phyloP scores from a whole-genome alignment of 2,888 invertebrate species.

The Phragmatobia fuliginosa region DNA sequence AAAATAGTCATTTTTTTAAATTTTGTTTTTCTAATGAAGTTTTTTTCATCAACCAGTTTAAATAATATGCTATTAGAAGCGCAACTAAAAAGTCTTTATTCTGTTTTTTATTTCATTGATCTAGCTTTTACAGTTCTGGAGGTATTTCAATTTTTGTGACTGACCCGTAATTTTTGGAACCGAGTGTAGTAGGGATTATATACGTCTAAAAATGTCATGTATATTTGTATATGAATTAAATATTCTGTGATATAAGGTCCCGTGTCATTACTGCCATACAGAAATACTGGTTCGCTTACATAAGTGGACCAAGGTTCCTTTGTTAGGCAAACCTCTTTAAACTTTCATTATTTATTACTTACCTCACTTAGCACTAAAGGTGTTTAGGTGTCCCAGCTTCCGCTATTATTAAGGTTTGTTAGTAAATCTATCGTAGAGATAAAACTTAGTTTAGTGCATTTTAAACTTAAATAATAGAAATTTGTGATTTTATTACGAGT shows the following conservation, averaged over 20 bases:
- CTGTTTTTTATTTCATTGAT: too few species aligned
- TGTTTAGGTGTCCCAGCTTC: background rate
- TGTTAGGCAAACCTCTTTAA: background rate
- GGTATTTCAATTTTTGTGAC: too few species aligned
- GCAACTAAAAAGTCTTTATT: too few species aligned
- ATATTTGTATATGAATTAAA: background rate
- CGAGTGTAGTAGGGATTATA: too few species aligned
- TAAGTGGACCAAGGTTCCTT: background rate
- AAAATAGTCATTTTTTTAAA: too few species aligned
- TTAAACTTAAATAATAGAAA: background rate
- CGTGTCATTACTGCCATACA: background rate
- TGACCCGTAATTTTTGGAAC: too few species aligned
- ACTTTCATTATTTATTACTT: constrained; percentile 10
- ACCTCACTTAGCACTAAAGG: background rate
- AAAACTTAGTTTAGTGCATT: background rate
- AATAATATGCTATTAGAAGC: too few species aligned
- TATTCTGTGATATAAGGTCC: background rate
- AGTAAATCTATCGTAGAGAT: background rate
- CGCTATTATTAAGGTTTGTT: background rate
- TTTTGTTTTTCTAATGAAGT: too few species aligned
- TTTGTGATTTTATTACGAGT: background rate
- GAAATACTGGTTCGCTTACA: background rate
- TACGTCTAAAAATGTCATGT: background rate
- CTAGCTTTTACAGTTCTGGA: too few species aligned
- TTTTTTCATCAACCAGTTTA: too few species aligned